phyloP scores from a whole-genome alignment of 2,797 vertebrate species.

The Leptodactylus fallax region DNA sequence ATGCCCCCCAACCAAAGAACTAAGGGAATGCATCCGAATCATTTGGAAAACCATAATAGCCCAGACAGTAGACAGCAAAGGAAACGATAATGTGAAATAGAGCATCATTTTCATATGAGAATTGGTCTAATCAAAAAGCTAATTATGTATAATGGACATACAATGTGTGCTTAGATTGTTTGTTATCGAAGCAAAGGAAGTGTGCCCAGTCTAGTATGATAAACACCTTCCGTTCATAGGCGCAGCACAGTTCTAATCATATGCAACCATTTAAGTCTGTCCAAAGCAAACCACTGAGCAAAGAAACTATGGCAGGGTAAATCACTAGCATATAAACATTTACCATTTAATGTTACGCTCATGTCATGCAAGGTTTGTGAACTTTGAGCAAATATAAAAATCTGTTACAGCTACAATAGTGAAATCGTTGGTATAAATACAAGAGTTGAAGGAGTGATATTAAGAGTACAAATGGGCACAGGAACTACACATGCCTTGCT shows the following conservation, averaged over 20 bases:
- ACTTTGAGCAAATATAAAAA: background rate
- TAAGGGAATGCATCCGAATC: conserved; percentile 41
- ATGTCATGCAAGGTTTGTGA: background rate
- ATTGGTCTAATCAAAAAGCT: conserved; percentile 64
- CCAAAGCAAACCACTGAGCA: conserved; percentile 42
- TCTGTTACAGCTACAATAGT: background rate
- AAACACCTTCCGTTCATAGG: conserved; percentile 59
- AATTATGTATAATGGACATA: conserved; percentile 60
- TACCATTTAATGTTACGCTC: background rate
- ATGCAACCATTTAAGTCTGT: conserved; percentile 58
- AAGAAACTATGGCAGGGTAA: background rate
- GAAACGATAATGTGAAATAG: conserved; percentile 64
- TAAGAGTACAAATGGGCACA: too few species aligned
- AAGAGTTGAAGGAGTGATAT: background rate
- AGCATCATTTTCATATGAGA: conserved; percentile 66
- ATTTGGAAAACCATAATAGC: conserved; percentile 61
- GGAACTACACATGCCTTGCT: too few species aligned
- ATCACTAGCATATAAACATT: conserved; percentile 6
- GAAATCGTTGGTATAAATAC: too few species aligned
- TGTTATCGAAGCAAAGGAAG: conserved; percentile 59
- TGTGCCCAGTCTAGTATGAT: conserved; percentile 50
- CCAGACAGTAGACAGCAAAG: conserved; percentile 66
- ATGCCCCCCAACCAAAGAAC: conserved; percentile 48
- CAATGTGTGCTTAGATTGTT: conserved; percentile 56
- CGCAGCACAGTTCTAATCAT: conserved; percentile 40